These are phyloP conservation scores for Todiramphus saurophagus DNA, from an alignment of 2,113 vertebrate species.

Conservation along the genomic window DNA sequence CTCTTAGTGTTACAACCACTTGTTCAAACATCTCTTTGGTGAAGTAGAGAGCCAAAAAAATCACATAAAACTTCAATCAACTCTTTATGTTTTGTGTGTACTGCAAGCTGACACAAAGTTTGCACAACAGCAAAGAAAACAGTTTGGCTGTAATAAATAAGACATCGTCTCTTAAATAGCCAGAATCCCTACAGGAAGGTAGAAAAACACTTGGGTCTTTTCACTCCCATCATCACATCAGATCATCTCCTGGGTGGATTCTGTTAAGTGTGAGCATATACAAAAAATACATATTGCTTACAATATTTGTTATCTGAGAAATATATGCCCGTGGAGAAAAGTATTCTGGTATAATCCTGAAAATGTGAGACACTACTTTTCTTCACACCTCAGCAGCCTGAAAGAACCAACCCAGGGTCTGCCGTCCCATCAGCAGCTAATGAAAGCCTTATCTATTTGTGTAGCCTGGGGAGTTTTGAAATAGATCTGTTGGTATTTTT, in stretches of 20 bases:
- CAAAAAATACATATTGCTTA: background rate
- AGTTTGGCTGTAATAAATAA: background rate
- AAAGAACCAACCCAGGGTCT: background rate
- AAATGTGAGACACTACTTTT: background rate
- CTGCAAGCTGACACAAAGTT: background rate
- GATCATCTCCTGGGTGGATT: background rate
- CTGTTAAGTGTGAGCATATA: background rate
- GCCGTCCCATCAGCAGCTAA: background rate
- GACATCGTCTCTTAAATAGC: background rate
- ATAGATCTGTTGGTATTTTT: background rate
- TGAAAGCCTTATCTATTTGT: background rate
- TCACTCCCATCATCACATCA: background rate
- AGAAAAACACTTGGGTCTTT: fast-evolving
- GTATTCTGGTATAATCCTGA: background rate
- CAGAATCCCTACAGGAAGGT: background rate
- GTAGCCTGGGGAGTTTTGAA: background rate
- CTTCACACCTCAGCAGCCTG: background rate
- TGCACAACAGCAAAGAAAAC: background rate
- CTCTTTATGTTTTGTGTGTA: background rate
- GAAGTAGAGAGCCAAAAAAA: background rate
- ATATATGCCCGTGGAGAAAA: background rate
- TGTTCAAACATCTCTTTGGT: background rate
- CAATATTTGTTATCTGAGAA: background rate
- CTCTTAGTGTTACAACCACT: background rate
- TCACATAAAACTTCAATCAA: background rate